A percentile compares a stretch with the other conserved stretches of the same genome.
These are phyloP conservation scores for Lethenteron reissneri DNA, from an alignment of 2,113 vertebrate genomes.

Conservation along the genomic window DNA sequence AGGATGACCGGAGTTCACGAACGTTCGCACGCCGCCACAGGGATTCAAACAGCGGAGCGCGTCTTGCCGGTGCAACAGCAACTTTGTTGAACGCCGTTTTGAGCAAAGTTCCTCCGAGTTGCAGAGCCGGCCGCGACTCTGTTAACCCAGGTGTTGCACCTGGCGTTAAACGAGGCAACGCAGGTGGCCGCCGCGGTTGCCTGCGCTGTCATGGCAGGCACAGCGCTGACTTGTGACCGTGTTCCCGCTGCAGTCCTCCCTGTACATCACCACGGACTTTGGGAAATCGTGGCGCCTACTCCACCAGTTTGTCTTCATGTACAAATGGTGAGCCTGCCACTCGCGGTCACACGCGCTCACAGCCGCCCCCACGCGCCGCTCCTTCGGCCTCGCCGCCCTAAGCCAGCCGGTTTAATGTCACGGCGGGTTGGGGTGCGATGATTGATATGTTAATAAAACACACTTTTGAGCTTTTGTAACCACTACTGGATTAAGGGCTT, in stretches of 20 bases:
- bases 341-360: neutral
- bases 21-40: too few species aligned
- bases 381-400: neutral
- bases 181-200: too few species aligned
- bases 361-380: neutral
- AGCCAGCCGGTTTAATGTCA: too few species aligned
- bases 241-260: conserved; percentile 29
- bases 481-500: neutral
- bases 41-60: too few species aligned
- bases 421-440: too few species aligned
- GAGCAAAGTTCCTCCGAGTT: too few species aligned
- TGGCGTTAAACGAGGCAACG: neutral
- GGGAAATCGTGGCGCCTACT: conserved; percentile 46
- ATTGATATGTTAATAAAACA: too few species aligned
- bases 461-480: neutral
- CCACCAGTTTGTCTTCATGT: conserved; percentile 46
- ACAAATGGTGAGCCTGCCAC: conserved; percentile 43
- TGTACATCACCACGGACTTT: conserved; percentile 63
- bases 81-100: too few species aligned
- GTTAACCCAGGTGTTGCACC: neutral
- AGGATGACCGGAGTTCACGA: too few species aligned
- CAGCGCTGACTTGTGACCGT: too few species aligned
- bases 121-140: neutral
- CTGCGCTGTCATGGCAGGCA: too few species aligned
- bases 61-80: too few species aligned